These are phyloP conservation scores for Lichenostomus cassidix DNA, from an alignment of 2,113 vertebrate genomes.

Conservation along the genomic window DNA sequence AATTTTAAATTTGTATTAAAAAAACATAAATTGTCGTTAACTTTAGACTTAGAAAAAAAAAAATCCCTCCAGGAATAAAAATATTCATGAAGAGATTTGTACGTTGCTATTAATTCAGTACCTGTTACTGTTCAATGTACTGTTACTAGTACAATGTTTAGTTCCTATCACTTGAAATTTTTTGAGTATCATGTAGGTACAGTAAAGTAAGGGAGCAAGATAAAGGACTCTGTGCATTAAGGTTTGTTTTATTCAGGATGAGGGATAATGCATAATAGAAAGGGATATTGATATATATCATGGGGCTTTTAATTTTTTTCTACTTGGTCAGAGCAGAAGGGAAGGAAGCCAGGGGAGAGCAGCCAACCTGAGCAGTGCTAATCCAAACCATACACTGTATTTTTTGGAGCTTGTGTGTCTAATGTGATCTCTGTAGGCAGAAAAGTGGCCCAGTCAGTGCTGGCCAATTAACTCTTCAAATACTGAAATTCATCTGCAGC, in stretches of 20 bases:
- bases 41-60: background rate
- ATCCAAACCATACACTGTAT: conserved; percentile 84
- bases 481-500: conserved; percentile 8
- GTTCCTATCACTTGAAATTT: background rate
- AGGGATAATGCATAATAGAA: conserved; percentile 50
- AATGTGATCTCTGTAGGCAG: conserved; percentile 70
- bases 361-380: conserved; percentile 79
- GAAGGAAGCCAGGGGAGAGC: conserved; percentile 74
- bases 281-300: background rate
- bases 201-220: conserved; percentile 62
- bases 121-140: background rate
- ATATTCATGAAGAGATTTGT: background rate
- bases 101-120: background rate
- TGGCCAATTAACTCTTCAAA: conserved; percentile 72
- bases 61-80: background rate
- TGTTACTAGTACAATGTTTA: background rate
- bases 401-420: conserved; percentile 72
- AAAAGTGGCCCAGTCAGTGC: conserved; percentile 58
- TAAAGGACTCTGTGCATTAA: conserved; percentile 64
- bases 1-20: background rate
- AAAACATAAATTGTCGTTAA: background rate
- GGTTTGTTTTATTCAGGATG: conserved; percentile 64
- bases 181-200: background rate
- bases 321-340: conserved; percentile 65
- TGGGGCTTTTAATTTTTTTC: conserved; percentile 8